Evolutionary conservation across 2,888 invertebrate genomes (phyloP).

Genomic region (Keiferia lycopersicella): DNA sequence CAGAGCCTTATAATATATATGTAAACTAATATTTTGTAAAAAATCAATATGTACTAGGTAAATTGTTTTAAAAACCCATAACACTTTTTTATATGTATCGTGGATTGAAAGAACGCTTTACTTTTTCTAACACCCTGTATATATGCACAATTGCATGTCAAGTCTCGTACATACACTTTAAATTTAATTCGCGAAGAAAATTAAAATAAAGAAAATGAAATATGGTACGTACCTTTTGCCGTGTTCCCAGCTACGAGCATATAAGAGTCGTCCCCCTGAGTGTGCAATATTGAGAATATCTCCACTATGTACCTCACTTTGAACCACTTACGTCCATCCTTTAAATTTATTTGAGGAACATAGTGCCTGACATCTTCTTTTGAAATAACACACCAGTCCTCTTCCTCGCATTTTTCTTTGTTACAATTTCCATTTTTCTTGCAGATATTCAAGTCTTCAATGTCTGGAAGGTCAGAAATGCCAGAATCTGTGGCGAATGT

Average conservation of each 20-base stretch:
- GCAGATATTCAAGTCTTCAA: constrained; percentile 62
- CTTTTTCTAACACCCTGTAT: neutral
- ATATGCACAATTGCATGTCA: neutral
- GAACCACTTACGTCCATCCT: constrained; percentile 70
- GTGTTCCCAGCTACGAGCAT: constrained; percentile 86
- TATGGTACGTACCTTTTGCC: constrained; percentile 76
- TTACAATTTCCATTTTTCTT: constrained; percentile 28
- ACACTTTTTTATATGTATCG: too few relatives aligned
- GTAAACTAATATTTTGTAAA: too few relatives aligned
- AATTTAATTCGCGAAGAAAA: neutral
- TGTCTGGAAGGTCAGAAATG: constrained; percentile 58
- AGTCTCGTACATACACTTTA: neutral
- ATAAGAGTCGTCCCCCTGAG: constrained; percentile 65
- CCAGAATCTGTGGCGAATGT: constrained; percentile 83
- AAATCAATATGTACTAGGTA: too few relatives aligned
- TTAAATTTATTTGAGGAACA: constrained; percentile 43
- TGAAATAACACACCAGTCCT: constrained; percentile 50
- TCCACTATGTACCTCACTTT: constrained; percentile 70
- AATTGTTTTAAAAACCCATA: too few relatives aligned
- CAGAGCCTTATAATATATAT: too few relatives aligned
- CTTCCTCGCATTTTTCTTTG: constrained; percentile 36
- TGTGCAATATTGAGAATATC: constrained; percentile 65
- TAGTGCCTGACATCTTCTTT: constrained; percentile 39
- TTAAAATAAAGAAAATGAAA: neutral
- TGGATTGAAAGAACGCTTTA: too few relatives aligned